A percentile compares a stretch with the other conserved stretches of the same genome.
Evolutionary conservation across 2,888 invertebrate genomes (phyloP).

Genomic region (Conistra vaccinii): DNA sequence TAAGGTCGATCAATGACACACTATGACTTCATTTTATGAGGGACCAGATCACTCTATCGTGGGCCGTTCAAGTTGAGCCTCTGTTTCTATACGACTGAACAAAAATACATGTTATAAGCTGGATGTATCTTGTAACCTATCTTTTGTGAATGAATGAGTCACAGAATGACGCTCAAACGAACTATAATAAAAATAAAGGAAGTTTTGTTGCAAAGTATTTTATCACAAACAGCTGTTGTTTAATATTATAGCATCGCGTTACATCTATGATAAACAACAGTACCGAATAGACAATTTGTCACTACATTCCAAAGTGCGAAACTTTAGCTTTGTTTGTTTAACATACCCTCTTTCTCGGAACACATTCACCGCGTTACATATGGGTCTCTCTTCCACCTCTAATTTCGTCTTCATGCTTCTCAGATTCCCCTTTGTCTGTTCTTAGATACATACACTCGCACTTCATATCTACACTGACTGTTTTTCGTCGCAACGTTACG

Average conservation of each 20-base stretch:
- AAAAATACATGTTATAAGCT: constrained; percentile 2
- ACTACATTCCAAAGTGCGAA: constrained; percentile 37
- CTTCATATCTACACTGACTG: constrained; percentile 39
- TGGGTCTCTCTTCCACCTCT: constrained; percentile 78
- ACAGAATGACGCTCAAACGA: neutral
- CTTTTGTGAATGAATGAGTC: neutral
- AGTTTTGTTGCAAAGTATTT: neutral
- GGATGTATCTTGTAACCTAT: neutral
- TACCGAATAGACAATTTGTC: constrained; percentile 33
- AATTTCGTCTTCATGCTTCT: constrained; percentile 73
- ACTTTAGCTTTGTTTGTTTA: constrained; percentile 37
- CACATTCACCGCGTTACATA: constrained; percentile 84
- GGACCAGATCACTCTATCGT: constrained; percentile 24
- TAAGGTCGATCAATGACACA: constrained; percentile 46
- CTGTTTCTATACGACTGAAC: constrained; percentile 24
- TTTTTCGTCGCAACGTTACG: constrained; percentile 42
- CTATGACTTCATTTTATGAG: constrained; percentile 46
- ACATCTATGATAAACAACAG: constrained; percentile 19
- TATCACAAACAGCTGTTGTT: constrained; percentile 9
- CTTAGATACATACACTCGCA: constrained; percentile 4
- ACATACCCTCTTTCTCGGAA: constrained; percentile 86
- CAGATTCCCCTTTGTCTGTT: constrained; percentile 51
- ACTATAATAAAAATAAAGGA: neutral
- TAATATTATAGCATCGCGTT: constrained; percentile 10
- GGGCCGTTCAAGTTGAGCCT: constrained; percentile 27